Evolutionary conservation across 2,113 vertebrate species (phyloP).

Genomic region (Leucoraja erinaceus): DNA sequence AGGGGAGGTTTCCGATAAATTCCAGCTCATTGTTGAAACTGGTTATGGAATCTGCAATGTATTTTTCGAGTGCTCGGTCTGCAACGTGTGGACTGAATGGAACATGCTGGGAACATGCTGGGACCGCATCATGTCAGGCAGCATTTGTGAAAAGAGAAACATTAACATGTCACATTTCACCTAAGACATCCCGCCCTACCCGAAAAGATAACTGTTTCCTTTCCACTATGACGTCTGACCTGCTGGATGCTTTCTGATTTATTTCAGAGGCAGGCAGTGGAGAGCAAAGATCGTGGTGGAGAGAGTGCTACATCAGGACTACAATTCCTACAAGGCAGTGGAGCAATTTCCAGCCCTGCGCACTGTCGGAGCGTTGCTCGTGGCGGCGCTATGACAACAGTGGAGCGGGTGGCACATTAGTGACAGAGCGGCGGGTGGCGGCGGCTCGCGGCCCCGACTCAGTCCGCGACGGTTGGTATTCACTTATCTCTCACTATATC

Average conservation of each 20-base stretch:
- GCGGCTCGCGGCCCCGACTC: not conserved
- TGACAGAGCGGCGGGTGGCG: not conserved
- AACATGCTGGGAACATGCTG: too few species aligned
- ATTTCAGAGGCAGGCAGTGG: not conserved
- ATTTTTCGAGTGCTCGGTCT: not conserved
- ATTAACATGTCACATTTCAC: too few species aligned
- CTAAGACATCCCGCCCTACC: too few species aligned
- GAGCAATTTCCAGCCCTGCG: not conserved
- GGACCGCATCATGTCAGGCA: too few species aligned
- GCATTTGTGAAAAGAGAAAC: too few species aligned
- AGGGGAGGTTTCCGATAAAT: not conserved
- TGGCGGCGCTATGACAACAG: conserved; percentile 67
- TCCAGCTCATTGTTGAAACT: not conserved
- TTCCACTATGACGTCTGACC: not conserved
- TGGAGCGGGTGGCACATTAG: conserved; percentile 43
- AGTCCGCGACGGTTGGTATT: too few species aligned
- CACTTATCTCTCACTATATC: too few species aligned
- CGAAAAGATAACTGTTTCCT: too few species aligned
- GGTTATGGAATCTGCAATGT: not conserved
- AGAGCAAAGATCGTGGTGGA: not conserved
- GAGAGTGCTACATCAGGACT: conserved; percentile 24
- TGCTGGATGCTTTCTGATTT: not conserved
- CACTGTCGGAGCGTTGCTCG: conserved; percentile 38
- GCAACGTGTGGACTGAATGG: too few species aligned
- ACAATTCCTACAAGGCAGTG: conserved; percentile 40